Base-by-base conservation (phyloP, 2,888 invertebrate genomes). In the Azorinus chamasolen region DNA sequence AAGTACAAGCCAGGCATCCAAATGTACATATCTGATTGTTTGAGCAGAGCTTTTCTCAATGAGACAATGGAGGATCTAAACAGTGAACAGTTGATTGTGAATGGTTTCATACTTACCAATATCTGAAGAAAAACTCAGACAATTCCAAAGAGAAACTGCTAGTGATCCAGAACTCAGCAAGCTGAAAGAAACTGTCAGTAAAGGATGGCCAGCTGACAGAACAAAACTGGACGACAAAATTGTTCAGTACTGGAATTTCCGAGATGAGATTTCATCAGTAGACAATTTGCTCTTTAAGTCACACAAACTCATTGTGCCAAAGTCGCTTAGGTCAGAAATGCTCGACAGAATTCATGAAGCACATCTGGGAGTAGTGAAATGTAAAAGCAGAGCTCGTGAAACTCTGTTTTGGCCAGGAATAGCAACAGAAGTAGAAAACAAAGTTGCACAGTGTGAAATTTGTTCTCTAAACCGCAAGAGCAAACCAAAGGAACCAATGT, bases 271-370 rank as follows among this genome's bases (percentile, higher is more conserved):
- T 6, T 39, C 75, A 0, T 39, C 61, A 0, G 51, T 69, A 18
- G 57, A 84, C 72, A 76, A 61, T 12, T 16, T 84, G 16, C 22
- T 83, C 6, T 80, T 66, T 39, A 64, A 62, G 18, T 71, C 59
- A 25, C 51, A 57, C 37, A 54, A 62, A 43, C 16, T 58, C 16
- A 54, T 69, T 12, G 27, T 69, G 5, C 69, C 69, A n/a, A 37
- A 22, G 24, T 27, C 51, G 45, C 10, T 69, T 3, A 18, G 53
- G 18, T n/a, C 22, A 25, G 64, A 69, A 50, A 75, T 75, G 68
- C 39, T 69, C 5, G 25, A 57, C 1, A 18, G 37, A 2, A 51
- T 75, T 16, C 69, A 69, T 54, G 63, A 51, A 51, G 22, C 58
- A 12, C 75, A 69, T 51, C 14, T 54, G 12, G 75, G 69, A 5